phyloP scores from a whole-genome alignment of 1,140 invertebrate species.

The Hyles euphorbiae region DNA sequence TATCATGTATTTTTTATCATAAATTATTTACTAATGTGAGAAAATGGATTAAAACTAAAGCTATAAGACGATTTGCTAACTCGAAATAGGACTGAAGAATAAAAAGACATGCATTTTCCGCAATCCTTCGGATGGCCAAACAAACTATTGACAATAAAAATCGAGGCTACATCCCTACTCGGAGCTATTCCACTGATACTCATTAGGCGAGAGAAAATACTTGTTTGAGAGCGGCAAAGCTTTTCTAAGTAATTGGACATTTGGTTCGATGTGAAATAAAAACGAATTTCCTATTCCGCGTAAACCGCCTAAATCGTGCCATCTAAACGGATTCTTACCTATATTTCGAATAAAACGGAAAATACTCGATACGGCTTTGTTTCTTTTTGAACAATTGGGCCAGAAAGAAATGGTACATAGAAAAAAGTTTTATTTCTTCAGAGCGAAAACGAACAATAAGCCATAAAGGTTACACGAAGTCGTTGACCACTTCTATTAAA shows the following conservation, averaged over 20 bases:
- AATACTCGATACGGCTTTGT: constrained; percentile 14
- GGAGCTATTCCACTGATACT: constrained; percentile 29
- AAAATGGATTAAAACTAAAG: too few species aligned
- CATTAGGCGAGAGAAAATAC: constrained; percentile 29
- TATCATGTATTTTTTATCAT: too few species aligned
- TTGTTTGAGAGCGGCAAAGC: constrained; percentile 22
- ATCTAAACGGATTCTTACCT: constrained; percentile 20
- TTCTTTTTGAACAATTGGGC: constrained; percentile 17
- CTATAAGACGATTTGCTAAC: too few species aligned
- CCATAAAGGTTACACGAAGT: too few species aligned
- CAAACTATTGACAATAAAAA: too few species aligned
- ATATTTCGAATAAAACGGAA: constrained; percentile 7
- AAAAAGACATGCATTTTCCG: too few species aligned
- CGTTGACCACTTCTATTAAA: too few species aligned
- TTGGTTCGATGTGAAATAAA: constrained; percentile 34
- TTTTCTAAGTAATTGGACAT: constrained; percentile 55
- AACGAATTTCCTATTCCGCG: constrained; percentile 28
- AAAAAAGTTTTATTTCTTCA: neutral
- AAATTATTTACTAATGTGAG: too few species aligned
- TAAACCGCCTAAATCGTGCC: constrained; percentile 31
- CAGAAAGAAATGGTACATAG: constrained; percentile 6
- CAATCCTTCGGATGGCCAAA: too few species aligned
- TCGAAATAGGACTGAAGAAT: too few species aligned
- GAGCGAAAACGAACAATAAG: too few species aligned
- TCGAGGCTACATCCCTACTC: too few species aligned